phyloP scores from a whole-genome alignment of 2,797 vertebrate species.

The Cichlasoma orientale region DNA sequence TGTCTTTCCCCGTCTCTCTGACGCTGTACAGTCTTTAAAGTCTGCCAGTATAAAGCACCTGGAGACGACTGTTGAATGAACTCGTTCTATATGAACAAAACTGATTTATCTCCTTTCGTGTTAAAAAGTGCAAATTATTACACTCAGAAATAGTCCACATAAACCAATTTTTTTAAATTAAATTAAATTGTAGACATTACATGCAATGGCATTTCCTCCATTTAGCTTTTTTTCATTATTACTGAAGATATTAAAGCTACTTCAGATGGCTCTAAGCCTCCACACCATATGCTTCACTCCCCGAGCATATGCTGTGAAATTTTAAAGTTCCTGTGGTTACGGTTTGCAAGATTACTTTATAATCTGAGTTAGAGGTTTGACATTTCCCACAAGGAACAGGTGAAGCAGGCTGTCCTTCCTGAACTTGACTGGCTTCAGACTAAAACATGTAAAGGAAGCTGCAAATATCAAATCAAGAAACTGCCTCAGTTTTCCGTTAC shows the following conservation, averaged over 20 bases:
- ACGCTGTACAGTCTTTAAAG: background rate
- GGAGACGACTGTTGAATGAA: accelerated
- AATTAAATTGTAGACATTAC: background rate
- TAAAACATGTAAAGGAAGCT: slow-evolving; percentile 31
- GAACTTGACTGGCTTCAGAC: slow-evolving; percentile 27
- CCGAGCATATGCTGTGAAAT: slow-evolving; percentile 19
- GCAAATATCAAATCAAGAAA: slow-evolving; percentile 23
- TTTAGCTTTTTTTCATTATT: background rate
- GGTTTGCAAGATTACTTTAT: slow-evolving; percentile 22
- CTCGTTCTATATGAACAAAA: accelerated
- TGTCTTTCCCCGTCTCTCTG: background rate
- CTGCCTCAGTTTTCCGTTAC: slow-evolving; percentile 6
- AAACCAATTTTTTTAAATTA: background rate
- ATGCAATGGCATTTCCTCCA: background rate
- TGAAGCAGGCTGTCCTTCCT: background rate
- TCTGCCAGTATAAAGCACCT: background rate
- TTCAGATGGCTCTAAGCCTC: slow-evolving; percentile 11
- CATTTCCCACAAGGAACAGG: background rate
- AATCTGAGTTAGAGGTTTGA: slow-evolving; percentile 16
- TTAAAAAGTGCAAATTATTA: background rate
- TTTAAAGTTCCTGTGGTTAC: background rate
- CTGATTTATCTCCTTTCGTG: background rate
- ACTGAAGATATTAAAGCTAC: background rate
- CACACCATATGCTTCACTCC: slow-evolving; percentile 21
- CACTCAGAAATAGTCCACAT: background rate